phyloP scores from a whole-genome alignment of 1,140 invertebrate species.

The Magallana ariakensis region DNA sequence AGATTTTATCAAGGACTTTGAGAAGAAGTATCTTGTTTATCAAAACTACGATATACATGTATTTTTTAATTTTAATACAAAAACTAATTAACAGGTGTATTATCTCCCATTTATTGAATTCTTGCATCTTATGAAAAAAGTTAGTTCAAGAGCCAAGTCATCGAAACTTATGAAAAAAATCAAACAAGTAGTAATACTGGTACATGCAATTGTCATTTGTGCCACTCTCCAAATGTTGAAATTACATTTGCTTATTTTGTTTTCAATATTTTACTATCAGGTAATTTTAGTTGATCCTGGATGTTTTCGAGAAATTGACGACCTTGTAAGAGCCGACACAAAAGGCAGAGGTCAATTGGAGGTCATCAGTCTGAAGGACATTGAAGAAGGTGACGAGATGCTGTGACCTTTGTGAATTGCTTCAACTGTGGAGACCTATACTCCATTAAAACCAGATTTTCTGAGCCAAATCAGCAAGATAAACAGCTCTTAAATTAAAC shows the following conservation, averaged over 20 bases:
- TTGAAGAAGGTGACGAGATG: slow-evolving; percentile 91
- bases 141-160: too few relatives aligned
- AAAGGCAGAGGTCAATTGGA: slow-evolving; percentile 93
- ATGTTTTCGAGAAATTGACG: slow-evolving; percentile 92
- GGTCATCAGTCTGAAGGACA: slow-evolving; percentile 94
- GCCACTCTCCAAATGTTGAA: too few relatives aligned
- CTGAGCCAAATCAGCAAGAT: neutral
- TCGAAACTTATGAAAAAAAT: too few relatives aligned
- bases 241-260: neutral
- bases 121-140: too few relatives aligned
- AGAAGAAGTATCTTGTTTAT: too few relatives aligned
- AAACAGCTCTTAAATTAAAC: neutral
- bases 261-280: slow-evolving; percentile 76
- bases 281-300: slow-evolving; percentile 96
- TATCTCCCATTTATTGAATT: too few relatives aligned
- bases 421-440: neutral
- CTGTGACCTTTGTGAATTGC: slow-evolving; percentile 47
- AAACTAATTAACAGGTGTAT: too few relatives aligned
- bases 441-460: neutral
- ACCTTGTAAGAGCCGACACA: slow-evolving; percentile 90
- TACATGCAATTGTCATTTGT: too few relatives aligned
- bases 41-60: too few relatives aligned
- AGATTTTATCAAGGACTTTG: too few relatives aligned
- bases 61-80: too few relatives aligned
- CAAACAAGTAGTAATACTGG: too few relatives aligned